Evolutionary conservation across 30 jellyfish, hydroid and myxozoan species (phyloP).

Genomic region (Pseudorhiza aurosa): DNA sequence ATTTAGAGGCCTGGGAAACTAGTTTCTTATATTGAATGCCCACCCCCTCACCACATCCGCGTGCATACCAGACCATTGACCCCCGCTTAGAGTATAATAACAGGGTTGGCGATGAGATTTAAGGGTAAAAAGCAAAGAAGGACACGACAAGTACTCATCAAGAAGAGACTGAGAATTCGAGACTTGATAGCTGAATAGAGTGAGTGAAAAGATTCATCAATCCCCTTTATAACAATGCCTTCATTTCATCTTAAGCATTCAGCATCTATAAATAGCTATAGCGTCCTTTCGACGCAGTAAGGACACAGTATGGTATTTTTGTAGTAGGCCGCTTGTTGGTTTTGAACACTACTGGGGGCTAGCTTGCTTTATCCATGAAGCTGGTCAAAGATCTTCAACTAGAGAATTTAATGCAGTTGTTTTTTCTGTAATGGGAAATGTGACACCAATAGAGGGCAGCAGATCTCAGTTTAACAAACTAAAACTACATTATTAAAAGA

Average conservation of each 20-base stretch:
- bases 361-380: background rate
- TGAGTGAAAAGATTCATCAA: background rate
- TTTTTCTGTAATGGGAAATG: no score
- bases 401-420: no score
- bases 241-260: background rate
- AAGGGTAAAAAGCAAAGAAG: background rate
- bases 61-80: constrained; percentile 65
- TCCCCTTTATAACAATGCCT: background rate
- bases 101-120: background rate
- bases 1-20: constrained; percentile 63
- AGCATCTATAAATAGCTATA: background rate
- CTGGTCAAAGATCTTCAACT: background rate
- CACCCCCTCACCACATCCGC: constrained; percentile 76
- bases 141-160: no score
- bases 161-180: no score
- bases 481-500: no score
- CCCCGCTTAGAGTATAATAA: constrained; percentile 41
- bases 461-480: no score
- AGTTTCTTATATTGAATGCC: background rate
- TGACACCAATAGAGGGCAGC: no score
- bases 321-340: background rate
- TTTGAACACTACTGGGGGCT: background rate
- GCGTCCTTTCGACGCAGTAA: constrained; percentile 41
- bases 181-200: background rate
- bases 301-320: constrained; percentile 18